These are phyloP conservation scores for Aeoliscus strigatus DNA, from an alignment of 2,797 vertebrate genomes.

Conservation along the genomic window DNA sequence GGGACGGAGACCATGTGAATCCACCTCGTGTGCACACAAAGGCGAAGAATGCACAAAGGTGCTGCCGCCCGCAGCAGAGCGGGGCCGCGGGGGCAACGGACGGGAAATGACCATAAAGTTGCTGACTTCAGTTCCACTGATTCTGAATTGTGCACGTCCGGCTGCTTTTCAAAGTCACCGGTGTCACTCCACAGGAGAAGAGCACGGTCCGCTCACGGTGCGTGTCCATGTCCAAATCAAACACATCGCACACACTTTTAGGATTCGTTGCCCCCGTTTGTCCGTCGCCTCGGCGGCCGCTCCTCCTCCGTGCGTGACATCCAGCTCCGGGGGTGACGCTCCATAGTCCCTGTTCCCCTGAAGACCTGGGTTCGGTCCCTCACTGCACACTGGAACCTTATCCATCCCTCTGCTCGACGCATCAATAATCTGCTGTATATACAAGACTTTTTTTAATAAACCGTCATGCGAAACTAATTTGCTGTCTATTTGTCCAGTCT, in stretches of 20 bases:
- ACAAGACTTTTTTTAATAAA: constrained; percentile 72
- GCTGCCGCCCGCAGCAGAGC: constrained; percentile 24
- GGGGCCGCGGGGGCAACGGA: constrained; percentile 13
- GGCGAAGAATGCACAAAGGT: constrained; percentile 32
- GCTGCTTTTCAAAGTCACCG: no score
- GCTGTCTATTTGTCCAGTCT: constrained; percentile 77
- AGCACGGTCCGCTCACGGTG: no score
- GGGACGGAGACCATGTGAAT: constrained; percentile 25
- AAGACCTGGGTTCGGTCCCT: constrained; percentile 42
- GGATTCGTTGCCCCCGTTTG: no score
- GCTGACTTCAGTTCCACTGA: constrained; percentile 39
- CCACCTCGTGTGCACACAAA: constrained; percentile 31
- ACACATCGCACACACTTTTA: no score
- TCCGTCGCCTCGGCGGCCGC: no score
- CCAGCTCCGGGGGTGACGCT: constrained; percentile 41
- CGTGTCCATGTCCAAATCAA: no score
- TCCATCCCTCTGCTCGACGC: constrained; percentile 59
- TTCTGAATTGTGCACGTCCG: constrained; percentile 33
- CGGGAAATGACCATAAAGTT: constrained; percentile 26
- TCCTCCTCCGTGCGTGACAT: constrained; percentile 32
- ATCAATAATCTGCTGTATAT: constrained; percentile 70
- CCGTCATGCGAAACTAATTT: constrained; percentile 76
- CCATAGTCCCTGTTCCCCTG: constrained; percentile 25
- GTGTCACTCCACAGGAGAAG: no score
- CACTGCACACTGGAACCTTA: constrained; percentile 55